A percentile compares a stretch with the other conserved stretches of the same genome.
phyloP scores from a whole-genome alignment of 2,888 invertebrate species.

The Drosophila diplacantha region DNA sequence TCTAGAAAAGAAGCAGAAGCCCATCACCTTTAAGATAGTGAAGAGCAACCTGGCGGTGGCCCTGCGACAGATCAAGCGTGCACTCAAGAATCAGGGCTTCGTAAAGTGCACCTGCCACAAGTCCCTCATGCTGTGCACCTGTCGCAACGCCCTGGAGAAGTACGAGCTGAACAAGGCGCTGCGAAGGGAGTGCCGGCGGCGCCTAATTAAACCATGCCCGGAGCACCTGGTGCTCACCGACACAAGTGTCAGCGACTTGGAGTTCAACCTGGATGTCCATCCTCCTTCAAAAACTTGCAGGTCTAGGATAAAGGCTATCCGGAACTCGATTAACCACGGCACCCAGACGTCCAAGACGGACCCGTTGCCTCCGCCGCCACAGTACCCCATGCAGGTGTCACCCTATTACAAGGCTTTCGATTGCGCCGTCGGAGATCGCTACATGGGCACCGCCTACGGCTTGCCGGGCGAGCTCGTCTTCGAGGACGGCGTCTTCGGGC shows the following conservation, averaged over 20 bases:
- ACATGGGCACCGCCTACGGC: constrained; percentile 51
- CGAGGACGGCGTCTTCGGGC: constrained; percentile 60
- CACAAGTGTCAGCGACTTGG: constrained; percentile 79
- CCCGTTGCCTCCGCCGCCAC: constrained; percentile 47
- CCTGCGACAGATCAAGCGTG: constrained; percentile 79
- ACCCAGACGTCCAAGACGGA: constrained; percentile 81
- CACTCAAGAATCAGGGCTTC: constrained; percentile 79
- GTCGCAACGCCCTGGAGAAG: constrained; percentile 73
- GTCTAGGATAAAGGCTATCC: constrained; percentile 61
- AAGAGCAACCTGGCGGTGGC: constrained; percentile 80
- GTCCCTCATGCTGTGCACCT: constrained; percentile 76
- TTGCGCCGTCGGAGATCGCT: constrained; percentile 65
- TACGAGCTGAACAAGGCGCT: constrained; percentile 79
- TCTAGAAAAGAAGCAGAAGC: constrained; percentile 75
- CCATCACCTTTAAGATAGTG: constrained; percentile 83
- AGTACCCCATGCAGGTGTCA: constrained; percentile 51
- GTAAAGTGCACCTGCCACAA: constrained; percentile 80
- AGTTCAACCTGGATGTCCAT: constrained; percentile 84
- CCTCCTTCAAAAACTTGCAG: constrained; percentile 83
- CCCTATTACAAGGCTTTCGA: constrained; percentile 66
- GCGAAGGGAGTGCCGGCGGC: constrained; percentile 77
- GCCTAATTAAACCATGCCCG: constrained; percentile 56
- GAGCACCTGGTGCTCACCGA: constrained; percentile 72
- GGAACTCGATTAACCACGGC: constrained; percentile 79
- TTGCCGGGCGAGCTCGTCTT: constrained; percentile 48